phyloP scores from a whole-genome alignment of 2,113 vertebrate genomes.

The Podocnemis expansa region DNA sequence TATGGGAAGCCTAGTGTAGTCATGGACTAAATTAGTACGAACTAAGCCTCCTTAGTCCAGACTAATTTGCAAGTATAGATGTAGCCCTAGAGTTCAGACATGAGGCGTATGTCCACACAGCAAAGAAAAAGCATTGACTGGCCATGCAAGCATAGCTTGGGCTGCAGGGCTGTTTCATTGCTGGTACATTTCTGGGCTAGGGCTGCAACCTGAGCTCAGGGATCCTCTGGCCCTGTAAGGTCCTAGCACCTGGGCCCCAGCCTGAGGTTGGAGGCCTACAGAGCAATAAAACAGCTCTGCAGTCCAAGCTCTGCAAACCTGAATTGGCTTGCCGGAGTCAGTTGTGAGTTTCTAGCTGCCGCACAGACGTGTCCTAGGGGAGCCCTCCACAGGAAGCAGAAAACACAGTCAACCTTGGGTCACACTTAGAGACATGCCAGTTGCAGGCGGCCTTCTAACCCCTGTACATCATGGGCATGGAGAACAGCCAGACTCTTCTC shows the following conservation, averaged over 20 bases:
- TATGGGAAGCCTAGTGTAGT: no score
- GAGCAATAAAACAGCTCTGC: background rate
- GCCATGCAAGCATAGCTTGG: background rate
- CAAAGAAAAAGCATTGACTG: background rate
- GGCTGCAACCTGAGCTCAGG: no score
- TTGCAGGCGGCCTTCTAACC: rapidly evolving
- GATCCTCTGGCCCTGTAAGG: background rate
- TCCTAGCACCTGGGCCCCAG: background rate
- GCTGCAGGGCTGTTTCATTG: background rate
- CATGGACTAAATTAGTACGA: no score
- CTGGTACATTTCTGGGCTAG: background rate
- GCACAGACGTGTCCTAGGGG: background rate
- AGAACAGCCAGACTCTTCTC: background rate
- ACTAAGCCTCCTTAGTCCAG: no score
- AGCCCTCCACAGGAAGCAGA: background rate
- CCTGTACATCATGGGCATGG: background rate
- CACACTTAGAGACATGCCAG: background rate
- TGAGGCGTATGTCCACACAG: background rate
- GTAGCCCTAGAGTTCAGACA: background rate
- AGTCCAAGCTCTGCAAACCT: background rate
- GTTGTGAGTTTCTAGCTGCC: background rate
- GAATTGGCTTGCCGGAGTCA: background rate
- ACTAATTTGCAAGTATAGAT: no score
- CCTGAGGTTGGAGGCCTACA: background rate
- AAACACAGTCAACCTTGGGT: rapidly evolving